Base-by-base conservation (phyloP, 2,113 vertebrate genomes). In the Phrynocephalus versicolor region DNA sequence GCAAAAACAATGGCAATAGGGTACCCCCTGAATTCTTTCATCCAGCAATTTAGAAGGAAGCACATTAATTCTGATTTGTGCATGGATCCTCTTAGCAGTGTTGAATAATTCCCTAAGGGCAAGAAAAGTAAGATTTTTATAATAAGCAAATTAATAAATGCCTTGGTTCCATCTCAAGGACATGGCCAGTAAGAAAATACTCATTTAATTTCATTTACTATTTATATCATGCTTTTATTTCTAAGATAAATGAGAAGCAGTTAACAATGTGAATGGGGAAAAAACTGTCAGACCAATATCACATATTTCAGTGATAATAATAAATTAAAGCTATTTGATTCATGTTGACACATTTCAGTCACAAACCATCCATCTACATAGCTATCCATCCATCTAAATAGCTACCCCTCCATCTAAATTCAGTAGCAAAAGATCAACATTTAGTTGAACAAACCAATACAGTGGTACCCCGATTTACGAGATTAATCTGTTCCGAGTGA, bases 401-500 rank as follows among this genome's bases (percentile, higher is more conserved):
- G 45, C 45, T 6, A 51, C 45, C 45, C 45, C 5, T 51, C 45
- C 45, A 51, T 51, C 45, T 33, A 77, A 77, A 30, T 62, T 6
- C 23, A 62, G 16, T 62, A 62, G 60, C 30, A 77, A 2, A 76
- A 55, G 27, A 57, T 77, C 74, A 57, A 77, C 55, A 77, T 77
- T 77, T 77, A 77, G 55, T 77, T 77, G 55, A 77, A 77, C 51
- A n/a, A 77, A 57, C n/a, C 74, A 77, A 58, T 77, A n/a, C n/a
- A n/a, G n/a, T n/a, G n/a, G n/a, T n/a, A n/a, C n/a, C n/a, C n/a
- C n/a, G n/a, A n/a, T n/a, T n/a, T n/a, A n/a, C n/a, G n/a, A n/a
- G n/a, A n/a, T n/a, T n/a, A n/a, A n/a, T n/a, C n/a, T n/a, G n/a
- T n/a, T n/a, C n/a, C n/a, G n/a, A n/a, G n/a, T n/a, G n/a, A n/a